A percentile compares a stretch with the other conserved stretches of the same genome.
Conservation (phyloP, 2,797 vertebrate genomes). For the Carapus acus region DNA sequence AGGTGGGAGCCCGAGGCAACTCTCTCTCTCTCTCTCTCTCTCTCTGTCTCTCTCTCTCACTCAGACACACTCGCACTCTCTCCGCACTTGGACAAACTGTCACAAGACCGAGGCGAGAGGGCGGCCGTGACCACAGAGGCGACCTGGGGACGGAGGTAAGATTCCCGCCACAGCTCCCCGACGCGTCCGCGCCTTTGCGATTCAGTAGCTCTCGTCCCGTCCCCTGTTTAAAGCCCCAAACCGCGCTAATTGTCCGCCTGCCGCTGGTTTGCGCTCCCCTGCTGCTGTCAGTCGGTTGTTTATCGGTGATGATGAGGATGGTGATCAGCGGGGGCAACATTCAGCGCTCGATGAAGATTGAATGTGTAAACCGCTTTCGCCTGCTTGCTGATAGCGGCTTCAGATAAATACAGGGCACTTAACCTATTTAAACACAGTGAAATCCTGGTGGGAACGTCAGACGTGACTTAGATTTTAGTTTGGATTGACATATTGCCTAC, state of each 20-base stretch:
- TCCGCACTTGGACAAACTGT: conserved; percentile 38
- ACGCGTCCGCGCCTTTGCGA: not conserved
- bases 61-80: no score
- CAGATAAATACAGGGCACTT: no score
- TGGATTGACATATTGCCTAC: no score
- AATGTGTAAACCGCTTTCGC: not conserved
- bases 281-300: conserved; percentile 13
- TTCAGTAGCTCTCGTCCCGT: conserved; percentile 5
- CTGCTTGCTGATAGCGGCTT: not conserved
- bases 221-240: not conserved
- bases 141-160: conserved; percentile 46
- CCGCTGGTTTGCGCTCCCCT: conserved; percentile 4
- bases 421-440: no score
- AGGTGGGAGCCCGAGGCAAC: no score
- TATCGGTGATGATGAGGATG: conserved; percentile 24
- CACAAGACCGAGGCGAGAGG: conserved; percentile 17
- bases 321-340: conserved; percentile 18
- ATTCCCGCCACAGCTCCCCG: not conserved
- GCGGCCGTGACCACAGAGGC: no score
- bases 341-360: not conserved
- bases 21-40: no score
- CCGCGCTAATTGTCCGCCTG: not conserved
- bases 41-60: no score
- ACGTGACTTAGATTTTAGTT: no score
- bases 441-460: no score